Base-by-base conservation (phyloP, 2,797 vertebrate species). In the Fratercula arctica region DNA sequence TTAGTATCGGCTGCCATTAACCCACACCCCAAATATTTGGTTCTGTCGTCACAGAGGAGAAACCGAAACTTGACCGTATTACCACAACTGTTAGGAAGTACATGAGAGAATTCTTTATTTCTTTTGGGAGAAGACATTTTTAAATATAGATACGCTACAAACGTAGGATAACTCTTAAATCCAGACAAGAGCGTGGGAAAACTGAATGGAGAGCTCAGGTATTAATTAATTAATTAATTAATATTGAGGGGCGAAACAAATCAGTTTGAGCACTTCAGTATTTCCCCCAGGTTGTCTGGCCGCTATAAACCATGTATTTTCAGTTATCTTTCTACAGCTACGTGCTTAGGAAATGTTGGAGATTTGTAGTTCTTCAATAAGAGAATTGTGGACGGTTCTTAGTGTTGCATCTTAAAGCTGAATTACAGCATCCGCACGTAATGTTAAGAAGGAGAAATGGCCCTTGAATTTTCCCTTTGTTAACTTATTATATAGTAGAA, bases 181-280 rank as follows among this genome's bases (percentile, higher is more conserved):
- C 19, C 60, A 63, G 51, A 4, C 60, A 59, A n/a, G 26, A 84
- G 11, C 15, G 2, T 7, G 25, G 33, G 24, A 80, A 56, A 10
- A 19, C 31, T 29, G 56, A 33, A 1, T 6, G 35, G 57, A 64
- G 57, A 25, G 14, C 37, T 82, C 45, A 2, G 1, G 4, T 43
- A 3, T 1, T 43, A 35, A 35, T 35, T 35, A 35, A 35, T 35
- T 35, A 35, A 35, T 35, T 35, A 35, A 35, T 35, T 35, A 21
- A 9, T 14, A 33, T 0, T 15, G 4, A 26, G 25, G 23, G 26
- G 10, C 21, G 8, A 5, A 9, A 6, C 35, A 57, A n/a, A 45
- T 6, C 28, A 11, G 5, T 13, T 24, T 31, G 67, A 56, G 7
- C 0, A 0, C 26, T 20, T 37, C 1, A 6, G 0, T 33, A 1